These are phyloP conservation scores for Troglohyphantes excavatus DNA, from an alignment of 2,888 invertebrate species.

Conservation along the genomic window DNA sequence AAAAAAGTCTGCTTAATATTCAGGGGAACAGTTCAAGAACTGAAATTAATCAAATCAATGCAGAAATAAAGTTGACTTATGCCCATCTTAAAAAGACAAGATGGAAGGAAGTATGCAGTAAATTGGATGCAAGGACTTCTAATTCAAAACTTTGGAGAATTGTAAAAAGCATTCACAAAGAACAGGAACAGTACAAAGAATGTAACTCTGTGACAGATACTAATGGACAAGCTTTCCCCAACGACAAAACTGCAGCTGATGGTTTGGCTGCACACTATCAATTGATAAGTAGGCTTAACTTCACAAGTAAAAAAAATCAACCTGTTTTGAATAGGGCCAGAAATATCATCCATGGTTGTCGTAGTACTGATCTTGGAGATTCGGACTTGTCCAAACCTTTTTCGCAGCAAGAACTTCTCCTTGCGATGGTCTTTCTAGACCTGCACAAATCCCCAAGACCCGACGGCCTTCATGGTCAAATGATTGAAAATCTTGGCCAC, in stretches of 20 bases:
- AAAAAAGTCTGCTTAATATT: neutral
- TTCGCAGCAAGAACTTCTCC: neutral
- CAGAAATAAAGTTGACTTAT: slow-evolving; percentile 19
- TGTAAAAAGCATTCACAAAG: slow-evolving; percentile 26
- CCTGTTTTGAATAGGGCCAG: no score
- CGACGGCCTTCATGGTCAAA: slow-evolving; percentile 29
- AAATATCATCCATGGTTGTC: no score
- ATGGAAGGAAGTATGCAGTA: slow-evolving; percentile 42
- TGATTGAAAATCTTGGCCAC: slow-evolving; percentile 22
- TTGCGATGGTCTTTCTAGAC: neutral
- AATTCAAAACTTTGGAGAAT: slow-evolving; percentile 31
- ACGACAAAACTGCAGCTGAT: no score
- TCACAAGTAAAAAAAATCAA: no score
- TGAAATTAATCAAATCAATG: slow-evolving; percentile 39
- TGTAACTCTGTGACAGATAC: slow-evolving; percentile 9
- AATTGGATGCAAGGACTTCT: neutral
- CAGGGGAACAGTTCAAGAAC: slow-evolving; percentile 31
- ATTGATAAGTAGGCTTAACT: no score
- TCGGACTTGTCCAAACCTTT: neutral
- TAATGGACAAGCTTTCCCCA: neutral
- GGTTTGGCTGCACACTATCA: no score
- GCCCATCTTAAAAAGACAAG: slow-evolving; percentile 26
- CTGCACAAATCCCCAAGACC: neutral
- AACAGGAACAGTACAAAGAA: slow-evolving; percentile 17
- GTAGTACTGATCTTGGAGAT: no score